Evolutionary conservation across 2,113 vertebrate species (phyloP).

Genomic region (Xenopus borealis): DNA sequence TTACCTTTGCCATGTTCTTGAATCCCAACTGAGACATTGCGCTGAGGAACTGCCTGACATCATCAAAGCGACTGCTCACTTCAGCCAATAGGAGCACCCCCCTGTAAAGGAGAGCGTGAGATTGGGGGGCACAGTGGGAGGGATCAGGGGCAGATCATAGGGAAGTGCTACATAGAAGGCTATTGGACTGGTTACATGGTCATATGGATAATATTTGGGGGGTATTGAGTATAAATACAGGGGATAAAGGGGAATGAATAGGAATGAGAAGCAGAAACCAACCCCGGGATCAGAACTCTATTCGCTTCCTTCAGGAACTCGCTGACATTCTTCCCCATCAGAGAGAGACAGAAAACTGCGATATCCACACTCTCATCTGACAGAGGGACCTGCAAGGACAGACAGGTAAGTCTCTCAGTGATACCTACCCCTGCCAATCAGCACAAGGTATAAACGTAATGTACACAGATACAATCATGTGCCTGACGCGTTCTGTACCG

Average conservation of each 20-base stretch:
- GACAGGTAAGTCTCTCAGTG: background rate
- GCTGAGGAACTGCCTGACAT: slow-evolving; percentile 65
- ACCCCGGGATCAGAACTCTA: slow-evolving; percentile 83
- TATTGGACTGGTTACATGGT: background rate
- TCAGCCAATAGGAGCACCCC: slow-evolving; percentile 87
- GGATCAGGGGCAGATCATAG: background rate
- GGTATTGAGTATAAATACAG: background rate
- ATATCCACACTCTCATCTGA: slow-evolving; percentile 73
- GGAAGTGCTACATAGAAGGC: background rate
- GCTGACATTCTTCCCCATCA: slow-evolving; percentile 91
- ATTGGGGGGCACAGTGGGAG: background rate
- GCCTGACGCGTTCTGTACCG: no score
- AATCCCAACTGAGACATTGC: slow-evolving; percentile 79
- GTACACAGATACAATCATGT: no score
- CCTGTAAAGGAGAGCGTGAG: slow-evolving; percentile 54
- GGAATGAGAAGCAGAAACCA: slow-evolving; percentile 22
- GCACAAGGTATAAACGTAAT: no score
- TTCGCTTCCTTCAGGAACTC: slow-evolving; percentile 89
- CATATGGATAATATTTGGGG: background rate
- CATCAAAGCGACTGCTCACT: slow-evolving; percentile 86
- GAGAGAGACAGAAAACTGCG: slow-evolving; percentile 87
- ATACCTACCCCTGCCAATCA: no score
- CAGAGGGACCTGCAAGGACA: slow-evolving; percentile 76
- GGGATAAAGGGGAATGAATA: no score
- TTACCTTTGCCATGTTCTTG: slow-evolving; percentile 77